Percentiles rank a stretch among this genome's conserved stretches.
These are phyloP conservation scores for Pinna nobilis DNA, from an alignment of 1,140 invertebrate genomes.

Conservation along the genomic window DNA sequence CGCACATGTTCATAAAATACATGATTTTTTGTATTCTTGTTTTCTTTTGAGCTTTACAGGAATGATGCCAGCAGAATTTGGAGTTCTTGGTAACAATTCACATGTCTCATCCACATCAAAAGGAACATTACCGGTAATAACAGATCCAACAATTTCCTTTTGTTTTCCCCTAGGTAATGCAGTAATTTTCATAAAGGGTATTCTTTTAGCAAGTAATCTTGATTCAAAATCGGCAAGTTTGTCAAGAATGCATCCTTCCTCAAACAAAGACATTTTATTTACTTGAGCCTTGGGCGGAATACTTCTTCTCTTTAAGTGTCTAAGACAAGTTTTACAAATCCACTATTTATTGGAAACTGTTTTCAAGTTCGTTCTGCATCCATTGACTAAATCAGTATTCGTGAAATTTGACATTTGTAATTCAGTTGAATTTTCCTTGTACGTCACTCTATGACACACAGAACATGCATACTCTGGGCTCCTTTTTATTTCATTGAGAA, in stretches of 20 bases:
- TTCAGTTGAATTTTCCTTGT: no score
- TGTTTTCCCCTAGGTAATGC: neutral
- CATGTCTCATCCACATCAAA: neutral
- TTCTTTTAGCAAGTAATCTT: neutral
- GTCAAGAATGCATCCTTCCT: no score
- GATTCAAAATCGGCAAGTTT: neutral
- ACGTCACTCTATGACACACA: no score
- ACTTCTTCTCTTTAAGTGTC: neutral
- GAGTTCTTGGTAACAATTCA: neutral
- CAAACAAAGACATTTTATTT: neutral
- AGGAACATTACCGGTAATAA: neutral
- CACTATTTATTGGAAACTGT: neutral
- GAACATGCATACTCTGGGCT: no score
- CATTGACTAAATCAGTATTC: no score
- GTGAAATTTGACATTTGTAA: no score
- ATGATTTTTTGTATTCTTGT: neutral
- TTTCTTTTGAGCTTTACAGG: slow-evolving; percentile 15
- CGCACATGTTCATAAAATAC: neutral
- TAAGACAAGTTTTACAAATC: neutral
- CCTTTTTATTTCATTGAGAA: no score
- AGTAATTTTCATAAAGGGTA: slow-evolving; percentile 4
- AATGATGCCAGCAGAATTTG: neutral
- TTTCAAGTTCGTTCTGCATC: no score
- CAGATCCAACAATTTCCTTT: neutral
- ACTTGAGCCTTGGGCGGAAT: neutral